Base-by-base conservation (phyloP, 2,888 invertebrate species). In the Hirtodrosophila confusa region DNA sequence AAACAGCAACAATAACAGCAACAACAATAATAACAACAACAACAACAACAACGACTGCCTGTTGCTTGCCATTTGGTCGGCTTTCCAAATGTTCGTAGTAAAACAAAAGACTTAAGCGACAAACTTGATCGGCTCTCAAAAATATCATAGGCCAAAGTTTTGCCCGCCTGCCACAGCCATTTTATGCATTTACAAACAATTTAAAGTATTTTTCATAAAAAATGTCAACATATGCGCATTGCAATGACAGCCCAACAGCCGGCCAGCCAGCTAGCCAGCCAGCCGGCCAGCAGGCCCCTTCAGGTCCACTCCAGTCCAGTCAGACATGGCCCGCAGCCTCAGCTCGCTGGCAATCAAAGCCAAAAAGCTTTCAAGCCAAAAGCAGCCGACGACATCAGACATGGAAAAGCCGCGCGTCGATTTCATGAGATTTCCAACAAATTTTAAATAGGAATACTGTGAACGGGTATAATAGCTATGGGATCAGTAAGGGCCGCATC, bases 191-290 rank as follows among this genome's bases (percentile, higher is more conserved):
- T 79, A 77, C 69, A 60, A 85, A 63, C 79, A 75, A 85, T 85
- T 85, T 75, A 58, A 82, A 77, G 67, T 85, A 82, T 82, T 82
- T 31, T 80, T 69, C 63, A 63, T 63, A 65, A 78, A 75, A 75
- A 82, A 77, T 79, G 86, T 80, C 85, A 80, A 82, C 85, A 85
- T 77, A 82, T 82, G 85, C 82, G 77, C 80, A 72, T 66, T 79
- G 82, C 77, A 74, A 66, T 82, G 85, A 79, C 77, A 80, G 73
- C 51, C 47, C 70, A 74, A 49, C 67, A 69, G 68, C 55, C 39
- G 39, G 44, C 36, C 60, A 40, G 64, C 48, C 39, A 57, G 37
- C 62, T 27, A 47, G 17, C 17, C 17, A 17, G 17, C 2, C 67
- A 69, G 68, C 55, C 39, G 35, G 44, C 36, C 60, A 40, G 64